These are phyloP conservation scores for Megaleporinus macrocephalus DNA, from an alignment of 2,113 vertebrate genomes.

Conservation along the genomic window DNA sequence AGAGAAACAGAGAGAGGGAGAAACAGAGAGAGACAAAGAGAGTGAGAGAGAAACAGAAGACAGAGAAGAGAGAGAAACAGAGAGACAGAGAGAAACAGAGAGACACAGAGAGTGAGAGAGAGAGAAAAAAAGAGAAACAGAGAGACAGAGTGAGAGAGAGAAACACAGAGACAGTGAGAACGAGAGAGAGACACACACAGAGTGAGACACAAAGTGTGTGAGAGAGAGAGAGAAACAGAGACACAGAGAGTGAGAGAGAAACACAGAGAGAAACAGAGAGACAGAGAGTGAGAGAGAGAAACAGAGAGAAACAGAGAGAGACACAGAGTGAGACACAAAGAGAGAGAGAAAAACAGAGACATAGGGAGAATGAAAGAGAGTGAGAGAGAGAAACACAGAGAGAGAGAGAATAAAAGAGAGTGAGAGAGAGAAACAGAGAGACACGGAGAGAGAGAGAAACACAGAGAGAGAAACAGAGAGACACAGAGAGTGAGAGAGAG, in stretches of 20 bases:
- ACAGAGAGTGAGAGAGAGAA: constrained; percentile 54
- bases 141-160: constrained; percentile 54
- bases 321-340: too few relatives aligned
- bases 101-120: neutral
- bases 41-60: too few relatives aligned
- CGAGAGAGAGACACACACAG: too few relatives aligned
- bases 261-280: constrained; percentile 16
- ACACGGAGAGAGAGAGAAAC: too few relatives aligned
- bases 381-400: neutral
- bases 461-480: neutral
- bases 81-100: constrained; percentile 1
- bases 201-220: too few relatives aligned
- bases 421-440: constrained; percentile 54
- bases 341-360: too few relatives aligned
- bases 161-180: too few relatives aligned
- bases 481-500: constrained; percentile 54
- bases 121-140: constrained; percentile 10
- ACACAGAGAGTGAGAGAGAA: too few relatives aligned
- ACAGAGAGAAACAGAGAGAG: too few relatives aligned
- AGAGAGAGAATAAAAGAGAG: neutral
- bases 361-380: constrained; percentile 56
- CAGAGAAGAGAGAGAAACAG: neutral
- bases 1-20: neutral
- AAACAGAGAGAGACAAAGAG: neutral
- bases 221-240: neutral